phyloP scores from a whole-genome alignment of 2,888 invertebrate species.

The Tinea semifulvella region DNA sequence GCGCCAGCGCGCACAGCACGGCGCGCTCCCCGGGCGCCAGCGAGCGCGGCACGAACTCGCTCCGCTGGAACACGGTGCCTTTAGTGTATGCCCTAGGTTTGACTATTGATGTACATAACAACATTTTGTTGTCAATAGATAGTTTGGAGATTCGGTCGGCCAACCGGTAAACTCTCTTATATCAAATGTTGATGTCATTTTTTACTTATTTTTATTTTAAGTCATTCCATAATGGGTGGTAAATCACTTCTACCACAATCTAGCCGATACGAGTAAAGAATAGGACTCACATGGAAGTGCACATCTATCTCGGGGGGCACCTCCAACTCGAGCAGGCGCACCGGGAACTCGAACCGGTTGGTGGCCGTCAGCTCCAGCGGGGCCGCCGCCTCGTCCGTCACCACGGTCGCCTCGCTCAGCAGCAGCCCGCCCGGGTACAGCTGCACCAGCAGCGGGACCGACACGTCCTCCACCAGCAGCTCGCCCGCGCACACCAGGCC shows the following conservation, averaged over 20 bases:
- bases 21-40: not conserved
- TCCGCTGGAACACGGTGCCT: not conserved
- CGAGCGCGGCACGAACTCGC: constrained; percentile 10
- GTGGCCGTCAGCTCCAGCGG: constrained; percentile 27
- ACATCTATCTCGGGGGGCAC: constrained; percentile 26
- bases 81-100: too few relatives aligned
- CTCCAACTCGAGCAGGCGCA: constrained; percentile 29
- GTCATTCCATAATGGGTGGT: too few relatives aligned
- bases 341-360: constrained; percentile 37
- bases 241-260: too few relatives aligned
- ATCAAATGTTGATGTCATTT: too few relatives aligned
- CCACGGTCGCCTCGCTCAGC: constrained; percentile 21
- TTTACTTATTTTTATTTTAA: too few relatives aligned
- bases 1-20: constrained; percentile 27
- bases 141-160: too few relatives aligned
- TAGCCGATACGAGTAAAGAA: too few relatives aligned
- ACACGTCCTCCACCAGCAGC: constrained; percentile 32
- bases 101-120: too few relatives aligned
- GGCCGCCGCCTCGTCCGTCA: constrained; percentile 31
- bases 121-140: too few relatives aligned
- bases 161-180: too few relatives aligned
- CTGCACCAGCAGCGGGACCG: constrained; percentile 41
- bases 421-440: constrained; percentile 39
- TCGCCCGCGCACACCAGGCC: constrained; percentile 47
- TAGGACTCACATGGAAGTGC: constrained; percentile 33